Evolutionary conservation across 2,888 invertebrate species (phyloP).

Genomic region (Monopis laevigella): DNA sequence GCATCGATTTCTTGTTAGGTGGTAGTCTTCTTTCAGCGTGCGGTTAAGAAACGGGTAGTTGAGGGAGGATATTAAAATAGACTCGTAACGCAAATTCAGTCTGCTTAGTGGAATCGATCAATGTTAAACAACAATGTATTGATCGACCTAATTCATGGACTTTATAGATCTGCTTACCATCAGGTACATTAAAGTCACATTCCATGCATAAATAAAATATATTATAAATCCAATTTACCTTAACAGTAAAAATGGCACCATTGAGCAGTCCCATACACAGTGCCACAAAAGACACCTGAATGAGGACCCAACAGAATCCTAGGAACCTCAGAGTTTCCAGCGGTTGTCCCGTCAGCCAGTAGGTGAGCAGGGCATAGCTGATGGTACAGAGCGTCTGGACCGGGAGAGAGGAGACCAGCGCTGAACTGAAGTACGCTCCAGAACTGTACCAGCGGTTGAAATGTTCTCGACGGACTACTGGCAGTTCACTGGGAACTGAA

Average conservation of each 20-base stretch:
- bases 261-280: constrained; percentile 87
- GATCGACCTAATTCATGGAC: too few species aligned
- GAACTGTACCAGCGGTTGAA: constrained; percentile 92
- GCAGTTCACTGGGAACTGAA: constrained; percentile 85
- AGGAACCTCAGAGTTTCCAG: constrained; percentile 76
- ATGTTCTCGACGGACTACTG: constrained; percentile 82
- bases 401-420: constrained; percentile 82
- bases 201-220: background rate
- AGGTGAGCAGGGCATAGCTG: constrained; percentile 80
- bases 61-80: too few species aligned
- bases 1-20: too few species aligned
- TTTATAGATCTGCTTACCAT: background rate
- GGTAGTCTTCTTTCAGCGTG: too few species aligned
- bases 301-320: constrained; percentile 75
- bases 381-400: constrained; percentile 81
- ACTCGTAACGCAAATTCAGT: too few species aligned
- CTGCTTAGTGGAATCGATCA: too few species aligned
- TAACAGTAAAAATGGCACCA: constrained; percentile 82
- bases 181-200: background rate
- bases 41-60: too few species aligned
- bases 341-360: constrained; percentile 89
- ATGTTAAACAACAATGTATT: too few species aligned
- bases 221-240: constrained; percentile 55
- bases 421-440: constrained; percentile 82
- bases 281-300: constrained; percentile 83